A percentile compares a stretch with the other conserved stretches of the same genome.
Conservation (phyloP, 2,888 invertebrate genomes). For the Rhingia campestris region DNA sequence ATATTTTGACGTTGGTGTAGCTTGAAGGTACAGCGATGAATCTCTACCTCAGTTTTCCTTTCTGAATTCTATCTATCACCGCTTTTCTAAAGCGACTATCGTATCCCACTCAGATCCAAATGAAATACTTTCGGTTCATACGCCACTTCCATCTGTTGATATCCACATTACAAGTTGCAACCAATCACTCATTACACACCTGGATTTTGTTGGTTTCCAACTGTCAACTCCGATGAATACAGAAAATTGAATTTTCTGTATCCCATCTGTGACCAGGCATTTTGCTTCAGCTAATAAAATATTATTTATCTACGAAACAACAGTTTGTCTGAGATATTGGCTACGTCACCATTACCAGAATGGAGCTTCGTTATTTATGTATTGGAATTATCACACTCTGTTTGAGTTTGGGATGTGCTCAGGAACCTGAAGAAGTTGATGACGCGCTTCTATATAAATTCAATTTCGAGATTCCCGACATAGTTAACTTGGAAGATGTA, state of each 20-base stretch:
- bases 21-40: too few relatives aligned
- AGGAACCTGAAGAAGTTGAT: slow-evolving; percentile 91
- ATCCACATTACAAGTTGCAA: too few relatives aligned
- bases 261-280: slow-evolving; percentile 17
- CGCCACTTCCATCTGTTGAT: too few relatives aligned
- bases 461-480: slow-evolving; percentile 85
- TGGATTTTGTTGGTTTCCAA: slow-evolving; percentile 20
- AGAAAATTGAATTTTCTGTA: slow-evolving; percentile 2
- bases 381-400: slow-evolving; percentile 10
- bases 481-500: slow-evolving; percentile 56
- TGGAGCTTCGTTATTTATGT: slow-evolving; percentile 2
- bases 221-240: slow-evolving; percentile 28
- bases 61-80: too few relatives aligned
- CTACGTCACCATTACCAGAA: not conserved
- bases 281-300: not conserved
- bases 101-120: too few relatives aligned
- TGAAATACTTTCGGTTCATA: too few relatives aligned
- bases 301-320: not conserved
- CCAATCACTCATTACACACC: not conserved
- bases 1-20: too few relatives aligned
- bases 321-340: not conserved
- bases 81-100: too few relatives aligned
- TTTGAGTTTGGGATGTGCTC: slow-evolving; percentile 77
- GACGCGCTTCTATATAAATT: slow-evolving; percentile 91
- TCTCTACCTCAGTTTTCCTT: too few relatives aligned